Evolutionary conservation across 2,797 vertebrate genomes (phyloP).

Genomic region (Carduelis carduelis): DNA sequence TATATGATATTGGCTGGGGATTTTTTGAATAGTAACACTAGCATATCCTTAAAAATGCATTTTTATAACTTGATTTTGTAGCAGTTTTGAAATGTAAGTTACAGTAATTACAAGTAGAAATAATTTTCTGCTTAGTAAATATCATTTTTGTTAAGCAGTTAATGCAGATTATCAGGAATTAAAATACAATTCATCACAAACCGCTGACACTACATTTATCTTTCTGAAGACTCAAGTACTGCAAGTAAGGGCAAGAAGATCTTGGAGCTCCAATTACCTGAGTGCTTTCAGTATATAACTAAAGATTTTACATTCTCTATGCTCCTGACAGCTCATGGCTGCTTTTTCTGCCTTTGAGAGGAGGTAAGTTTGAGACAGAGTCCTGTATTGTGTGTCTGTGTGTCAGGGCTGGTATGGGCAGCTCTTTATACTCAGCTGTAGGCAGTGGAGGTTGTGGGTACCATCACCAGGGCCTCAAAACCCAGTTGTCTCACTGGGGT

Average conservation of each 20-base stretch:
- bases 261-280: background rate
- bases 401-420: rapidly evolving
- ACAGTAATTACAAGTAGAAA: background rate
- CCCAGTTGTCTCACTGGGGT: background rate
- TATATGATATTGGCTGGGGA: background rate
- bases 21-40: background rate
- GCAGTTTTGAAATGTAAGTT: background rate
- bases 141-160: background rate
- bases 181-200: background rate
- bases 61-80: background rate
- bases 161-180: background rate
- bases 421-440: background rate
- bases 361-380: background rate
- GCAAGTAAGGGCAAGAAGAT: background rate
- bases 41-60: background rate
- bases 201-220: background rate
- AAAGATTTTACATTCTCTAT: background rate
- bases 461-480: background rate
- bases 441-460: background rate
- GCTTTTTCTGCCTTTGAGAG: background rate
- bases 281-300: background rate
- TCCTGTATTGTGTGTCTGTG: background rate
- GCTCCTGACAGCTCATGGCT: background rate
- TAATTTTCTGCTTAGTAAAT: background rate
- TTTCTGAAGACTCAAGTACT: background rate